Evolutionary conservation across 1,140 invertebrate genomes (phyloP), one percentile per base, ranked within the genome.

Genomic region (Psilanteris sp.): DNA sequence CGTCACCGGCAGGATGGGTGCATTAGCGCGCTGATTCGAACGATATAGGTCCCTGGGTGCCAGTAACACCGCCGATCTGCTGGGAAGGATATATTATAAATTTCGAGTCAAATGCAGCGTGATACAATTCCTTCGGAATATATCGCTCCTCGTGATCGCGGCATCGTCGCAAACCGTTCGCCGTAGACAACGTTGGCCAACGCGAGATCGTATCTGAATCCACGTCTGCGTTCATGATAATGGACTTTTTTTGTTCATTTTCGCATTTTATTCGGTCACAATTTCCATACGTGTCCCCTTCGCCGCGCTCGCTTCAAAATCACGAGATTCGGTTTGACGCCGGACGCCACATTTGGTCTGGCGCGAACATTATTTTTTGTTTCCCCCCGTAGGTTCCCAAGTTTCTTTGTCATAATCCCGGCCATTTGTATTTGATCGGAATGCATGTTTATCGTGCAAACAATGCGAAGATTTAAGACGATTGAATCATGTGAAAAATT

Each of bases 41-140:
- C 61, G 61, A 68, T 72, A 77, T 77, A 62, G 67, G 67, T 77
- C 74, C 67, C 74, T 27, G 46, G 74, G 67, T 72, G 74, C 36
- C 61, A 67, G 67, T 77, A 72, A 77, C 62, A 57, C 29, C 62
- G 36, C 37, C 67, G 74, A 77, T 77, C 62, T 13, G 62, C 37
- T 24, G 26, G 13, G 62, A 72, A 66, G 67, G 54, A 77, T 79
- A n/a, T n/a, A 84, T 82, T 84, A 81, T 84, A 84, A 83, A 83
- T 84, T 81, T 78, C 80, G 67, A 81, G 76, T 81, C 79, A 84
- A 84, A 84, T 81, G 79, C 81, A 83, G 79, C 81, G 83, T 81
- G 74, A 78, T 79, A 75, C 77, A 79, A 81, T 81, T 81, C 70
- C 61, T 78, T 62, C 43, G 74, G 50, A 75, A 81, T 79, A n/a